A percentile compares a stretch with the other conserved stretches of the same genome.
phyloP scores from a whole-genome alignment of 53 echinoderm and acorn worm genomes.

The Patiria pectinifera region DNA sequence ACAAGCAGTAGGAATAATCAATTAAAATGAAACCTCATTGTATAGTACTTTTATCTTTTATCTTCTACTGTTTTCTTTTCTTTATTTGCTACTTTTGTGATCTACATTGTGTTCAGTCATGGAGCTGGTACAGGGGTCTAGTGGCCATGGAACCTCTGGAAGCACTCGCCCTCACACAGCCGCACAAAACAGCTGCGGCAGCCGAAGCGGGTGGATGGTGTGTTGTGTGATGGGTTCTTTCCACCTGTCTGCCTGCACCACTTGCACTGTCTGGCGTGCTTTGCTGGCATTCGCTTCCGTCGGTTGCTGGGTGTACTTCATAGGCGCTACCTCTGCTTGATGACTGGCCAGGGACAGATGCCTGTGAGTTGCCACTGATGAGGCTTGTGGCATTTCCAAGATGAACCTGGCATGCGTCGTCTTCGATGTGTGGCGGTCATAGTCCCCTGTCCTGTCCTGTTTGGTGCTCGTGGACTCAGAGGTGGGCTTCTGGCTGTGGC shows the following conservation, averaged over 20 bases:
- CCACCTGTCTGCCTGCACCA: background rate
- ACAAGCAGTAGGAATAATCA: too few relatives aligned
- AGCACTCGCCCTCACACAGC: too few relatives aligned
- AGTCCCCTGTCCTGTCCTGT: background rate
- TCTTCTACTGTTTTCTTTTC: too few relatives aligned
- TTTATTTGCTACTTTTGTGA: too few relatives aligned
- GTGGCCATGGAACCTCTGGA: background rate
- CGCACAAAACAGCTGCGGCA: conserved; percentile 23
- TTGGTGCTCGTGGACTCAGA: background rate
- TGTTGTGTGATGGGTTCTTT: background rate
- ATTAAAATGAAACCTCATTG: too few relatives aligned
- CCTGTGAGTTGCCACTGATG: background rate
- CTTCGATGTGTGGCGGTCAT: background rate
- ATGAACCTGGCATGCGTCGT: conserved; percentile 7
- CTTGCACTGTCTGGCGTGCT: conserved; percentile 10
- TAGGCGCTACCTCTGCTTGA: background rate
- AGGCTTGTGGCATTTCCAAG: conserved; percentile 11
- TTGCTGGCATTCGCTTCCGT: background rate
- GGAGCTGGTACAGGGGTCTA: too few relatives aligned
- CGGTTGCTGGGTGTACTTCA: background rate
- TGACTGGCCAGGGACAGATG: background rate
- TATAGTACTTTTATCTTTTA: too few relatives aligned
- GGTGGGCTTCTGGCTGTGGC: too few relatives aligned
- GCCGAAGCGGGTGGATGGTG: conserved; percentile 5
- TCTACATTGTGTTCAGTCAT: too few relatives aligned